Evolutionary conservation across 2,113 vertebrate genomes (phyloP).

Genomic region (Eptesicus fuscus): DNA sequence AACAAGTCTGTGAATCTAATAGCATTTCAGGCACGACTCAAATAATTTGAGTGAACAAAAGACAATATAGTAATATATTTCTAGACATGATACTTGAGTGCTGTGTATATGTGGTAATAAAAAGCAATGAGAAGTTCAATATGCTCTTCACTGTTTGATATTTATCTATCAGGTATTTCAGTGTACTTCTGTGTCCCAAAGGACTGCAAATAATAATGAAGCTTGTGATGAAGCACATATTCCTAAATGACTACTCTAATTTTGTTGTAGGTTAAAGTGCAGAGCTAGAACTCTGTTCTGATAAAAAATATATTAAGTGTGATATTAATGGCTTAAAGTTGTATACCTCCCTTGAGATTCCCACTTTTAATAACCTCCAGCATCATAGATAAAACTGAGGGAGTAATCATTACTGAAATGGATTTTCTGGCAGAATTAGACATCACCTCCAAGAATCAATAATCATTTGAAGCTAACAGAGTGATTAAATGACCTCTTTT

Average conservation of each 20-base stretch:
- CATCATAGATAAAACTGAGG: constrained; percentile 82
- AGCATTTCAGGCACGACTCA: constrained; percentile 25
- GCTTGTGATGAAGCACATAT: constrained; percentile 53
- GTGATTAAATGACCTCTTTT: constrained; percentile 86
- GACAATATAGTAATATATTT: constrained; percentile 51
- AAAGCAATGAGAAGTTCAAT: constrained; percentile 73
- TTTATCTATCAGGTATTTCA: constrained; percentile 69
- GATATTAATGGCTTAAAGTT: constrained; percentile 75
- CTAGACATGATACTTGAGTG: constrained; percentile 51
- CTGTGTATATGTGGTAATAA: constrained; percentile 61
- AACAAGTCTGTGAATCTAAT: not conserved
- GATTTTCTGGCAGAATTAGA: constrained; percentile 88
- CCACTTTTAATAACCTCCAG: constrained; percentile 82
- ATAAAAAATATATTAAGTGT: constrained; percentile 80
- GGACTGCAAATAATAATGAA: constrained; percentile 74
- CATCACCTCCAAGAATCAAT: constrained; percentile 84
- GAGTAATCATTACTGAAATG: constrained; percentile 84
- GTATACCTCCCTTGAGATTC: constrained; percentile 76
- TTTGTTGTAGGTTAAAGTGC: constrained; percentile 69
- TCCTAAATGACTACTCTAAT: constrained; percentile 58
- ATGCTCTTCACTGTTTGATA: constrained; percentile 60
- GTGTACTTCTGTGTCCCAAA: constrained; percentile 54
- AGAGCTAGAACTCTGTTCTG: constrained; percentile 69
- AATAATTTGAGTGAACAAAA: constrained; percentile 55
- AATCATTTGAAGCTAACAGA: constrained; percentile 85